Evolutionary conservation across 2,797 vertebrate species (phyloP), one percentile per base, ranked within the genome.

Genomic region (Hozukius guyotensis): DNA sequence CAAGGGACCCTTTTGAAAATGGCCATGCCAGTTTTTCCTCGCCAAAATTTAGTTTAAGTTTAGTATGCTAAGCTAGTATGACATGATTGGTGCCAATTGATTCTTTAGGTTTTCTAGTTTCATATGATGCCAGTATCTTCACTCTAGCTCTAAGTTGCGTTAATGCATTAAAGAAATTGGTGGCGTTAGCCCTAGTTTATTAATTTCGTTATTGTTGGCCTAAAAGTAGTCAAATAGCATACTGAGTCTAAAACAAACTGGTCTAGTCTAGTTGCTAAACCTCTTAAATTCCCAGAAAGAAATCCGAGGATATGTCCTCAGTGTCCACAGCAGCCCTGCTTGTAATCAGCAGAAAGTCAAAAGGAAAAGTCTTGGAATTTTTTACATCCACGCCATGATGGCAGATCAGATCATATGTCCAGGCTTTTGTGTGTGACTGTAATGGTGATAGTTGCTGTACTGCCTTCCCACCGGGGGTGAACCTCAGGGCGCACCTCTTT

Each of bases 401-500:
- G 67, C 16, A 70, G 59, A 64, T 69, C 60, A 66, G 69, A 11
- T 75, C 12, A 20, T 64, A n/a, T 55, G 11, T 49, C 49, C 25
- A 5, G 65, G 36, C 31, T 66, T 56, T 38, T 78, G 32, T 71
- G 57, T 56, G 57, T 42, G 72, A 65, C 36, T 56, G 75, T 61
- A 69, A 55, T 20, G 34, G 38, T 77, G 81, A 84, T 67, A 79
- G 81, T 55, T 69, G 18, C 13, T 42, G 18, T 18, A 1, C 2
- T 62, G 72, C 67, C 81, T 77, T 83, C 72, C 69, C 75, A 75
- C 61, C 25, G 82, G 91, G 91, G 92, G 92, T 94, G 90, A 95
- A 94, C 66, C 84, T 69, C 89, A 53, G 94, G 95, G 89, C 90
- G 88, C 67, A 42, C 27, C 55, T 62, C 57, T 38, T 80, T 59